Conservation (phyloP, 1,140 invertebrate genomes). For the Spodoptera litura region DNA sequence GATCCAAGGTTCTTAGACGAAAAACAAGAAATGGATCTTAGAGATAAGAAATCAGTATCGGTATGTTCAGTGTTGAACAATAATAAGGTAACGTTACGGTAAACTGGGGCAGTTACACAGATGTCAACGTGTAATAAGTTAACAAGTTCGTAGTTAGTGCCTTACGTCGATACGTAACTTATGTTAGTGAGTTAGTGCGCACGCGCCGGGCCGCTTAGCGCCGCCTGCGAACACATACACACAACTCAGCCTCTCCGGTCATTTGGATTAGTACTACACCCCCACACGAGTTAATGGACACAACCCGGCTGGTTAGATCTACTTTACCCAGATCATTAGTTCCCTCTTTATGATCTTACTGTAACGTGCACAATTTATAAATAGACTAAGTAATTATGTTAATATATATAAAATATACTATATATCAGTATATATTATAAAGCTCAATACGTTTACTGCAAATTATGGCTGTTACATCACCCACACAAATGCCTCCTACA, state of each 20-base stretch:
- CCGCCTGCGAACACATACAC: constrained; percentile 83
- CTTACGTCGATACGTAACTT: constrained; percentile 78
- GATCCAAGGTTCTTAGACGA: background rate
- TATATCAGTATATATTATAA: constrained; percentile 28
- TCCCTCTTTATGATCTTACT: background rate
- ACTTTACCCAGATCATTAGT: constrained; percentile 12
- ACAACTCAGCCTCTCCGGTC: constrained; percentile 55
- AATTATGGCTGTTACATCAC: constrained; percentile 84
- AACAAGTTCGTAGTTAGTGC: constrained; percentile 80
- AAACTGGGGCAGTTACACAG: background rate
- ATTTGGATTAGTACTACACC: constrained; percentile 22
- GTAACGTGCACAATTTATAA: no score
- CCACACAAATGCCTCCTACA: constrained; percentile 65
- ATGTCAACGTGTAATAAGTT: constrained; percentile 75
- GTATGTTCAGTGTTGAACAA: background rate
- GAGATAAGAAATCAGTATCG: no score
- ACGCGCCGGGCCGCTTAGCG: constrained; percentile 73
- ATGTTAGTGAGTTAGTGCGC: constrained; percentile 73
- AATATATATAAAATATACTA: constrained; percentile 32
- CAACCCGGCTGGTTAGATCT: background rate
- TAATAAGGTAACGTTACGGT: background rate
- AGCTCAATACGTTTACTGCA: constrained; percentile 49
- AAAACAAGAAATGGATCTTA: background rate
- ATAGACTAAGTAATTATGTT: constrained; percentile 4
- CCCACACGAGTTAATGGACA: background rate